Conservation (phyloP, 1,140 invertebrate genomes). For the Drosophila sp. region DNA sequence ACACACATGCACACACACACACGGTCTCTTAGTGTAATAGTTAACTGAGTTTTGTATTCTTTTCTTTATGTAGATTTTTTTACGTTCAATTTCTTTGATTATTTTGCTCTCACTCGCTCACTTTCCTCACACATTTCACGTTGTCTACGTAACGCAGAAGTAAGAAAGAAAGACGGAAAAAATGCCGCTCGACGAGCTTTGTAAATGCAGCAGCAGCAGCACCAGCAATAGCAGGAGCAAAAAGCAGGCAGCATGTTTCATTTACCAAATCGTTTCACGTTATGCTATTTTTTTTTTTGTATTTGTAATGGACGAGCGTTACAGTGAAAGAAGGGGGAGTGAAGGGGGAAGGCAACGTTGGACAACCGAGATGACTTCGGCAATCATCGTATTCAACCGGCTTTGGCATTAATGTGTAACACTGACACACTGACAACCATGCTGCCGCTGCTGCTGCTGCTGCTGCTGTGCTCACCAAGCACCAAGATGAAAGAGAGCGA, state of each 20-base stretch:
- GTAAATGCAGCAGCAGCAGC: slow-evolving; percentile 5
- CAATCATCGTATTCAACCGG: slow-evolving; percentile 52
- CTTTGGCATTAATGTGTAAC: slow-evolving; percentile 47
- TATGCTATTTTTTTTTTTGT: background rate
- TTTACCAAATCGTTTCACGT: slow-evolving; percentile 52
- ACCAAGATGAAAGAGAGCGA: slow-evolving; percentile 3
- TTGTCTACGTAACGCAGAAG: slow-evolving; percentile 9
- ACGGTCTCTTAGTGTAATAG: background rate
- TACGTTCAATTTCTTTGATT: background rate
- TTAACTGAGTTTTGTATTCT: background rate
- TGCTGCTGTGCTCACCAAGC: background rate
- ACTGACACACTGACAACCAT: slow-evolving; percentile 53
- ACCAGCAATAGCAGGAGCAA: slow-evolving; percentile 28
- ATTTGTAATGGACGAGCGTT: background rate
- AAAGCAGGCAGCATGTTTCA: slow-evolving; percentile 42
- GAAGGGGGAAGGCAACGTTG: background rate
- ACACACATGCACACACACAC: background rate
- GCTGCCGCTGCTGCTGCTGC: slow-evolving; percentile 7
- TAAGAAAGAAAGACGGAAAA: slow-evolving; percentile 5
- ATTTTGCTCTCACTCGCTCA: background rate
- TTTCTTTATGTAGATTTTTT: background rate
- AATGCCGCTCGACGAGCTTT: slow-evolving; percentile 4
- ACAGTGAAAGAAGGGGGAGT: background rate
- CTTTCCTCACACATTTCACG: slow-evolving; percentile 8
- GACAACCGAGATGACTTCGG: slow-evolving; percentile 31